Conservation (phyloP, 2,797 vertebrate genomes). For the Malurus leucopterus region DNA sequence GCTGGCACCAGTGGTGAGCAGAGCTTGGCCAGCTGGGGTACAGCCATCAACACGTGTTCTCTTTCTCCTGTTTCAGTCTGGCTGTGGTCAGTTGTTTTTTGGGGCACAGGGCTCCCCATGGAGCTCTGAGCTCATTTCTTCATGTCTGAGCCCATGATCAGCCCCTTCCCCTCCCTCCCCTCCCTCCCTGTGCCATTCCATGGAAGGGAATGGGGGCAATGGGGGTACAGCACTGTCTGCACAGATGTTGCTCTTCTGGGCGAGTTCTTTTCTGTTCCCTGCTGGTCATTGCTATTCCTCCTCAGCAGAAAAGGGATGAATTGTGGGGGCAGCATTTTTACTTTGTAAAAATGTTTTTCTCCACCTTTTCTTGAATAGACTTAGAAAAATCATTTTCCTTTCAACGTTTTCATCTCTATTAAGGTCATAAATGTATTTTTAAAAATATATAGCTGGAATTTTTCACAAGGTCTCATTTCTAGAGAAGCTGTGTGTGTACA, state of each 20-base stretch:
- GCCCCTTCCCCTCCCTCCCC: background rate
- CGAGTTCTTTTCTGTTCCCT: background rate
- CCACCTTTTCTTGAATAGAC: background rate
- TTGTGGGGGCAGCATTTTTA: background rate
- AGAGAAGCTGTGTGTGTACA: background rate
- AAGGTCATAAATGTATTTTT: rapidly evolving
- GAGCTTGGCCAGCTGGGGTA: background rate
- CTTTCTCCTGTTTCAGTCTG: background rate
- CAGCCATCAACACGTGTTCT: background rate
- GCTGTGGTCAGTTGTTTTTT: background rate
- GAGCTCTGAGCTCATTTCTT: background rate
- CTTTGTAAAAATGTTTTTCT: background rate
- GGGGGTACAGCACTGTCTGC: background rate
- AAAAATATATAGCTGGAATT: rapidly evolving
- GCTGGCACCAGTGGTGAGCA: background rate
- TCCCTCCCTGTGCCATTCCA: rapidly evolving
- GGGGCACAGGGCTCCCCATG: background rate
- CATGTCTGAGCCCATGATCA: rapidly evolving
- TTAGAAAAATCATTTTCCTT: background rate
- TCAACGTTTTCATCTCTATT: background rate
- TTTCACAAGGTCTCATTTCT: background rate
- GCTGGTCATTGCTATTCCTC: background rate
- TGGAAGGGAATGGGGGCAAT: background rate
- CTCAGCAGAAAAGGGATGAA: background rate
- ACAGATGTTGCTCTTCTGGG: background rate